Evolutionary conservation across 1,140 invertebrate genomes (phyloP), one percentile per base, ranked within the genome.

Genomic region (Drosophila lacteicornis): DNA sequence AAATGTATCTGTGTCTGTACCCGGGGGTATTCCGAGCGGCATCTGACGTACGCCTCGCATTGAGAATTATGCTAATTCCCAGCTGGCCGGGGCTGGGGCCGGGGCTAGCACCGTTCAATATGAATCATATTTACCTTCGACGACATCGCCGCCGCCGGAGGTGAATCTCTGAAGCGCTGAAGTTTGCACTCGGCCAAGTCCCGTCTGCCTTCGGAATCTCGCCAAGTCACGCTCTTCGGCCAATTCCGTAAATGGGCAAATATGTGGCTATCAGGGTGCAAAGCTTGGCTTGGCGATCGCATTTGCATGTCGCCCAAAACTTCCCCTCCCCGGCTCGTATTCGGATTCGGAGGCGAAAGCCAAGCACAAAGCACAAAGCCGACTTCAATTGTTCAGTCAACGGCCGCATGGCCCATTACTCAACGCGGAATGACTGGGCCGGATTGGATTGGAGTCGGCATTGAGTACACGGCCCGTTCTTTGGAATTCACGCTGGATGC

Each of bases 1-100:
- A 43, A 40, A 11, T 40, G 33, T 38, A 57, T 58, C 15, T 51
- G 38, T 50, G 38, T 62, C 42, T 53, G 36, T 53, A 60, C 71
- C 49, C 45, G 25, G 65, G 62, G 75, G 63, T 62, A 78, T 70
- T 78, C 62, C 65, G 46, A 60, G 36, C 59, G 46, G 57, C 79
- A 51, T 46, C 61, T 75, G 80, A 75, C 66, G 67, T 51, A 46
- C 30, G 19, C 12, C 36, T 57, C 47, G 49, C 75, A 59, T 84
- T 90, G 78, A 88, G 80, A 90, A 85, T 74, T 91, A 90, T 90
- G 86, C 81, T 91, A 90, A 90, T 90, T 82, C 42, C 36, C 59
- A 51, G 43, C 57, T 60, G 78, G 75, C 27, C 66, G 75, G 77
- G 84, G 69, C 27, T 30, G 27, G 27, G 78, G 75, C 27, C 62